Conservation (phyloP, 37 sponge, comb jelly and placozoan genomes). For the Crambe crambe region DNA sequence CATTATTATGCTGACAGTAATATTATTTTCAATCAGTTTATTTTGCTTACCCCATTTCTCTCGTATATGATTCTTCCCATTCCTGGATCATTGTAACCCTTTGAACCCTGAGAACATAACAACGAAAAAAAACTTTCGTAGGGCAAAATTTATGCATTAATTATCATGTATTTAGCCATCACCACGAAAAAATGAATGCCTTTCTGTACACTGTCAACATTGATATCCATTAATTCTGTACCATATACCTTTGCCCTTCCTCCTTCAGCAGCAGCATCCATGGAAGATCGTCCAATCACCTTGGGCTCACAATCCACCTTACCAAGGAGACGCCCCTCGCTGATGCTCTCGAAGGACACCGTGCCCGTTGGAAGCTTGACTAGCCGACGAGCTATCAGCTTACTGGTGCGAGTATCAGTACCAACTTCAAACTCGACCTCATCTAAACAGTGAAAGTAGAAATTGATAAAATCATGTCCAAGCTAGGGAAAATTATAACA, state of each 20-base stretch:
- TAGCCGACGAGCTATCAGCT: constrained; percentile 68
- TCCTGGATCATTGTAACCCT: constrained; percentile 28
- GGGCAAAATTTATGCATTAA: too few species aligned
- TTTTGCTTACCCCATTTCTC: constrained; percentile 47
- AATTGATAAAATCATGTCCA: too few species aligned
- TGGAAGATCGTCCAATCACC: background rate
- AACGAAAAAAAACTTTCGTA: background rate
- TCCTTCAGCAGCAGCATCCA: background rate
- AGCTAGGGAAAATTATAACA: too few species aligned
- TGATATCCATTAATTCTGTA: too few species aligned
- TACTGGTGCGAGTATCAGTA: constrained; percentile 46
- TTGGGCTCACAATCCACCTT: constrained; percentile 66
- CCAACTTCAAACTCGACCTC: constrained; percentile 75
- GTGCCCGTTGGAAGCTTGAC: constrained; percentile 57
- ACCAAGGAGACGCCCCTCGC: constrained; percentile 61
- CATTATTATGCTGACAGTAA: too few species aligned
- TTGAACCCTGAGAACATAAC: background rate
- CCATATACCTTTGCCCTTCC: background rate
- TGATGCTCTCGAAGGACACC: constrained; percentile 59
- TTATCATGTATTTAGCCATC: too few species aligned
- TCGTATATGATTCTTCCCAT: constrained; percentile 76
- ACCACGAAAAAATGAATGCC: too few species aligned
- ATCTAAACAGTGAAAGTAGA: constrained; percentile 41
- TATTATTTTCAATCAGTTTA: too few species aligned
- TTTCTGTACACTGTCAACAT: too few species aligned